These are phyloP conservation scores for Lepidocyrtoides sp. DNA, from an alignment of 2,888 invertebrate species.

Conservation along the genomic window DNA sequence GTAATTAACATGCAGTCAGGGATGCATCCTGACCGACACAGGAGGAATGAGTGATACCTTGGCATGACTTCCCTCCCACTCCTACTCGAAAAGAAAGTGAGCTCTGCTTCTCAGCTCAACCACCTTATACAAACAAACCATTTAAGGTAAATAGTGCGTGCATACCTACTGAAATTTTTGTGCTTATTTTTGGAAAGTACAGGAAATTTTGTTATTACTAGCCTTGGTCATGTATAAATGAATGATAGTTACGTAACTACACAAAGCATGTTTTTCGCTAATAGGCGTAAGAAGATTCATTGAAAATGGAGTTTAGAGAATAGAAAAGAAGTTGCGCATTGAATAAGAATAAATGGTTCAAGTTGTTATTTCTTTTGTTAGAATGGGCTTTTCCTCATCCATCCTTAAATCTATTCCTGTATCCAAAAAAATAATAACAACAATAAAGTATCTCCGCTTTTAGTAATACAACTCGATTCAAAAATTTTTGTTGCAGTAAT, in stretches of 20 bases:
- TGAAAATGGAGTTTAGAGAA: too few species aligned
- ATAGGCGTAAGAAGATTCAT: too few species aligned
- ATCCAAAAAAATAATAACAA: too few species aligned
- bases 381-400: too few species aligned
- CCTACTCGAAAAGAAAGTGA: constrained; percentile 32
- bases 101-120: neutral
- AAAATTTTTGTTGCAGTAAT: too few species aligned
- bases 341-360: too few species aligned
- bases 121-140: neutral
- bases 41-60: constrained; percentile 13
- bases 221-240: neutral
- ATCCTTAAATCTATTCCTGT: too few species aligned
- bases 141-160: constrained; percentile 11
- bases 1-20: constrained; percentile 14
- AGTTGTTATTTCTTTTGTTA: too few species aligned
- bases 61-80: neutral
- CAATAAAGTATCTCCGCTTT: too few species aligned
- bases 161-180: neutral
- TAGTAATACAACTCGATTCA: too few species aligned
- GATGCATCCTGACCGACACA: neutral
- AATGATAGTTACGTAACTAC: neutral
- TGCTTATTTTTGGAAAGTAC: constrained; percentile 65
- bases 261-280: too few species aligned
- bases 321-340: too few species aligned
- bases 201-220: constrained; percentile 37